Conservation (phyloP, 1,140 invertebrate genomes). For the Philopotamus ludificatus region DNA sequence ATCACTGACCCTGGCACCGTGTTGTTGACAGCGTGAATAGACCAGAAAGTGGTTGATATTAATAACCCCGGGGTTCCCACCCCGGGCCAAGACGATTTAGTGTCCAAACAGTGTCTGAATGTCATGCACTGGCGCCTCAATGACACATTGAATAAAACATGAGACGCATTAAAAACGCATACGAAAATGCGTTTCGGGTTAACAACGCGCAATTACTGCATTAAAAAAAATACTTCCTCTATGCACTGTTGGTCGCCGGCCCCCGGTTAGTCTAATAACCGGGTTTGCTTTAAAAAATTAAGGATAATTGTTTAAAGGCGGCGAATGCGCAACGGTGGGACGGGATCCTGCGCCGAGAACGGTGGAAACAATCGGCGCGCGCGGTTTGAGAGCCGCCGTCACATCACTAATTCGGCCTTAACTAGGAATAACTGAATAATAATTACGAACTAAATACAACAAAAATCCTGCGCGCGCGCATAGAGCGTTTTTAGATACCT, state of each 20-base stretch:
- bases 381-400: conserved; percentile 2
- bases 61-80: too few species aligned
- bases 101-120: conserved; percentile 1
- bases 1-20: too few species aligned
- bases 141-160: conserved; percentile 31
- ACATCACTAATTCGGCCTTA: conserved; percentile 34
- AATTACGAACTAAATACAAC: conserved; percentile 22
- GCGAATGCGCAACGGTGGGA: too few species aligned
- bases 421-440: conserved; percentile 40
- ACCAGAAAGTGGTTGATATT: too few species aligned
- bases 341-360: too few species aligned
- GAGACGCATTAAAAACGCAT: conserved; percentile 27
- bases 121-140: conserved; percentile 20
- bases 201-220: conserved; percentile 26
- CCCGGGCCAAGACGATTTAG: not conserved
- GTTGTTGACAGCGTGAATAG: too few species aligned
- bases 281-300: conserved; percentile 30
- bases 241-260: conserved; percentile 4
- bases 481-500: conserved; percentile 12
- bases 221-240: conserved; percentile 21
- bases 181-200: conserved; percentile 25
- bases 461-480: conserved; percentile 14
- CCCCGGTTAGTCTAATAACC: conserved; percentile 27
- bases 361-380: conserved; percentile 1
- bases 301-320: conserved; percentile 26